Evolutionary conservation across 2,888 invertebrate species (phyloP), one percentile per base, ranked within the genome.

Genomic region (Mythimna ferrago): DNA sequence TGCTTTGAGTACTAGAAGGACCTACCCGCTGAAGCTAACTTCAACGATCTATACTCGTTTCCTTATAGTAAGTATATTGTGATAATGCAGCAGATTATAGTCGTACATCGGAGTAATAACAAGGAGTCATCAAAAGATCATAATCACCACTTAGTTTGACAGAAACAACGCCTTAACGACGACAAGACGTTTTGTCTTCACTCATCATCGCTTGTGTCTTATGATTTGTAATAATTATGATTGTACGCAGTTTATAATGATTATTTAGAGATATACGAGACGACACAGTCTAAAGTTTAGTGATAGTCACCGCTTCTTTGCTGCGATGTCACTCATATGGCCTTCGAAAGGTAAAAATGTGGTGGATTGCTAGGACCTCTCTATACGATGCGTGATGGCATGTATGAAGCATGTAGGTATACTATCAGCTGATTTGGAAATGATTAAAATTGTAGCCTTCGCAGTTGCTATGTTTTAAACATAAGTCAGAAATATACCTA

Each of bases 301-400:
- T 64, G 71, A 54, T 57, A 81, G 54, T 60, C n/a, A 76, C 19
- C 38, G 60, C 26, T 71, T 71, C 32, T 7, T n/a, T 51, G 21
- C 21, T 16, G 4, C 66, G 66, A 60, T 67, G 64, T 77, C 82
- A 35, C 60, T 65, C 54, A 32, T 26, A 9, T 68, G 65, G 65
- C 82, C 82, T 82, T 80, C 82, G 62, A 56, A 54, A 41, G 35
- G 9, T 77, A 82, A 80, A 78, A 80, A 72, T 71, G 35, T 65
- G 3, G 21, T 16, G 19, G 53, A 54, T 54, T 56, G 21, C 63
- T 64, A 48, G 19, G 48, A 48, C 82, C 78, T 57, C 71, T 71
- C 71, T 71, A 76, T 10, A 26, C 62, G 65, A 65, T 32, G 35
- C 63, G 48, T 54, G 66, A 70, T 19, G 48, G n/a, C 11, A 61